Percentiles rank a stretch among this genome's conserved stretches.
Evolutionary conservation across 2,888 invertebrate genomes (phyloP).

Genomic region (Caenorhabditis japonica): DNA sequence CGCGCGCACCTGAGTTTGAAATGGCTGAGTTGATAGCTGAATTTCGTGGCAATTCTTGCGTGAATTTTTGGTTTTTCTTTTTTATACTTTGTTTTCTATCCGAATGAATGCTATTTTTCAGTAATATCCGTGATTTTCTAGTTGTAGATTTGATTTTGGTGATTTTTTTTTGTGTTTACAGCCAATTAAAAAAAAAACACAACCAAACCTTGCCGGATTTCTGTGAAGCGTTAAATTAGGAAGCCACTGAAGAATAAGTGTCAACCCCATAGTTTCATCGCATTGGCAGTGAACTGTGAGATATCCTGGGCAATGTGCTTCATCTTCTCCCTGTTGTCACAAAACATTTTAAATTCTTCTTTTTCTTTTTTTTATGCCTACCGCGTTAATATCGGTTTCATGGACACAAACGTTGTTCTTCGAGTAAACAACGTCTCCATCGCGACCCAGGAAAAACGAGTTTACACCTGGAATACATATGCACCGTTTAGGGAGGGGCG

Average conservation of each 20-base stretch:
- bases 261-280: conserved; percentile 81
- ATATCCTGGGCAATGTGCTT: conserved; percentile 89
- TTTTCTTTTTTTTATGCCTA: conserved; percentile 13
- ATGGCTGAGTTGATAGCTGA: no score
- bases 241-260: conserved; percentile 92
- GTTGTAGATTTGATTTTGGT: no score
- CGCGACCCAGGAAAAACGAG: conserved; percentile 77
- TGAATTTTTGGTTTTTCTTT: no score
- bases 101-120: no score
- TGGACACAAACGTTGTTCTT: conserved; percentile 98
- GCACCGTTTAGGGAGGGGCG: not conserved
- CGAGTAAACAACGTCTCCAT: conserved; percentile 80
- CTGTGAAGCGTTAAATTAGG: conserved; percentile 90
- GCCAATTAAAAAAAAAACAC: no score
- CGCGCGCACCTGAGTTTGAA: no score
- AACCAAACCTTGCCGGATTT: conserved; percentile 83
- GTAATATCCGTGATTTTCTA: no score
- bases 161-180: no score
- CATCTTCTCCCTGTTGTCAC: conserved; percentile 80
- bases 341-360: not conserved
- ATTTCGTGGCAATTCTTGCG: no score
- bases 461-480: conserved; percentile 61
- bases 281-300: conserved; percentile 85
- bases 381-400: conserved; percentile 82
- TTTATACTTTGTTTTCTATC: no score